A percentile compares a stretch with the other conserved stretches of the same genome.
These are phyloP conservation scores for Scelioninae gen. 1 DNA, from an alignment of 2,888 invertebrate genomes.

Conservation along the genomic window DNA sequence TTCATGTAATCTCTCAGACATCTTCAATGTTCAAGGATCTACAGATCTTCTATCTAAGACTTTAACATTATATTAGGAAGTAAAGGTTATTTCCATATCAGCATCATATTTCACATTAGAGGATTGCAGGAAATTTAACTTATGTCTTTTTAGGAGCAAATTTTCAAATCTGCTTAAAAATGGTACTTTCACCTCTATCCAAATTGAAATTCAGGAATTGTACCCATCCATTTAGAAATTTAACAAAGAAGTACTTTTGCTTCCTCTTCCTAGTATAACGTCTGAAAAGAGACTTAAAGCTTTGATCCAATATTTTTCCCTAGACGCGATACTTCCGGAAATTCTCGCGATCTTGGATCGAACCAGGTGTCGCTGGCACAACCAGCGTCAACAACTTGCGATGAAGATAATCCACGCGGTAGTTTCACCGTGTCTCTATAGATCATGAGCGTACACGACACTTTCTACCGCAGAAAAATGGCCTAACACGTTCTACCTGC, in stretches of 20 bases:
- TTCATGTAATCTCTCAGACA: no score
- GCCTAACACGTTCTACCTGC: slow-evolving; percentile 53
- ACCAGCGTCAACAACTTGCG: slow-evolving; percentile 43
- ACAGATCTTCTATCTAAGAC: no score
- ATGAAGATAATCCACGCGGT: slow-evolving; percentile 65
- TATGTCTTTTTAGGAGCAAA: no score
- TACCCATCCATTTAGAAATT: not conserved
- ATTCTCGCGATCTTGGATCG: slow-evolving; percentile 23
- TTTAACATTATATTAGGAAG: no score
- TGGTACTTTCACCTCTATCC: not conserved
- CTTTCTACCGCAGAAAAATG: slow-evolving; percentile 47
- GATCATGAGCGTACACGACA: slow-evolving; percentile 50
- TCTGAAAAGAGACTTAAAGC: slow-evolving; percentile 17
- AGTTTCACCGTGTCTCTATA: slow-evolving; percentile 56
- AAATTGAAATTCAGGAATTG: not conserved
- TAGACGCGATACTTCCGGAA: slow-evolving; percentile 34
- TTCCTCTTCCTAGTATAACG: not conserved
- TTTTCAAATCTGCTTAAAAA: no score
- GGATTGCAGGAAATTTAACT: no score
- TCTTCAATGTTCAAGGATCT: no score
- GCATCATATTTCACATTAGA: no score
- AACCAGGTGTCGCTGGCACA: slow-evolving; percentile 29
- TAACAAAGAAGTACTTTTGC: slow-evolving; percentile 1
- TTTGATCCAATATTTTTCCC: slow-evolving; percentile 16
- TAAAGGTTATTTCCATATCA: no score